Evolutionary conservation across 2,888 invertebrate genomes (phyloP), one percentile per base, ranked within the genome.

Genomic region (Stenichneumon culpator): DNA sequence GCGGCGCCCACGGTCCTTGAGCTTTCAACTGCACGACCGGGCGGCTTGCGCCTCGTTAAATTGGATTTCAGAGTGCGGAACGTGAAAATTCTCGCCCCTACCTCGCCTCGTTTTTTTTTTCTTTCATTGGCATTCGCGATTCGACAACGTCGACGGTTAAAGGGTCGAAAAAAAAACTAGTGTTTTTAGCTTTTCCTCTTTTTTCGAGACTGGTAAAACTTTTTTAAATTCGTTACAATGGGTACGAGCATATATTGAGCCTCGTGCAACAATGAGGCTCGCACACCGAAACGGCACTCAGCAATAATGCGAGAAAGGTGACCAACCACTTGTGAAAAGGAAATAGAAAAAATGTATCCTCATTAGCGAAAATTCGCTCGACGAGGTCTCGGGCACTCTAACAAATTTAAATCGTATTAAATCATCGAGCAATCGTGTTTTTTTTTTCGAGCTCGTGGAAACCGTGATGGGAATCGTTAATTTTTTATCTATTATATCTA

Each of bases 1-100:
- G 44, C 28, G 72, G 70, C 32, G 4, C 50, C 5, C 22, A 22
- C 54, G 63, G 32, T 67, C 54, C 75, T 77, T 47, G 57, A 80
- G 77, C 39, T 75, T 80, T 75, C 36, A 63, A 73, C 32, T 57
- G 16, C 74, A 47, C 25, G 22, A 50, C 11, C 67, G 25, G 70
- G 44, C 44, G 72, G 75, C 83, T 77, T 72, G 77, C 57, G 50
- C 70, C 70, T 80, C 77, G 77, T 80, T 84, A 72, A 80, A 80
- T 84, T 77, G 77, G 60, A 84, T 67, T 80, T 80, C 50, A 25
- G 47, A 60, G 60, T 19, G n/a, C 57, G 44, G 6, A 67, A 54
- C 36, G 36, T 39, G 36, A 67, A 50, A 67, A 77, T 67, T 72
- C 47, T 75, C 32, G n/a, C 57, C 1, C 19, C 16, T 16, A 25